These are phyloP conservation scores for Philopotamus ludificatus DNA, from an alignment of 1,140 invertebrate genomes.

Conservation along the genomic window DNA sequence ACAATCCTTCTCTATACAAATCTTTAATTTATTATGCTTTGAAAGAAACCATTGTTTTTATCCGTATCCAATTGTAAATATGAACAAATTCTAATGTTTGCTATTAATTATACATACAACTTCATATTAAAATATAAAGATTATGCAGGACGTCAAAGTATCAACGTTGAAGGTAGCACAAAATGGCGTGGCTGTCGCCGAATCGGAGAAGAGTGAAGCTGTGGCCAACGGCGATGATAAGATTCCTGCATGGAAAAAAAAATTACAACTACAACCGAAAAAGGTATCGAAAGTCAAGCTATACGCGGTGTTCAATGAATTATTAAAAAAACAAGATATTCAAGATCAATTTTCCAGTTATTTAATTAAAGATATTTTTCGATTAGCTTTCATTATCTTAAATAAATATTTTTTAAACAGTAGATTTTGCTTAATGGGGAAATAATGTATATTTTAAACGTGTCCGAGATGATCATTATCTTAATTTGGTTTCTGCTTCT, in stretches of 20 bases:
- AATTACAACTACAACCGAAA: slow-evolving; percentile 24
- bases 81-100: neutral
- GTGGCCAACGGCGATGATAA: slow-evolving; percentile 19
- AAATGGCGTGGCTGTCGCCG: neutral
- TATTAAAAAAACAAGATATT: neutral
- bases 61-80: neutral
- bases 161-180: neutral
- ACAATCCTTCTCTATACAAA: no score
- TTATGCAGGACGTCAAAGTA: neutral
- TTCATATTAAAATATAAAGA: neutral
- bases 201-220: slow-evolving; percentile 50
- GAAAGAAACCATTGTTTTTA: neutral
- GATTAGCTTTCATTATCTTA: neutral
- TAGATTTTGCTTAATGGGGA: neutral
- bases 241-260: slow-evolving; percentile 39
- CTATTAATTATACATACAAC: neutral
- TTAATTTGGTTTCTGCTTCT: no score
- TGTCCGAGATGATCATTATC: no score
- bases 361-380: neutral
- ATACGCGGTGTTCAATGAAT: neutral
- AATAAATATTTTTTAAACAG: neutral
- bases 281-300: slow-evolving; percentile 30
- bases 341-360: neutral
- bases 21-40: no score
- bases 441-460: no score